Evolutionary conservation across 2,113 vertebrate species (phyloP), one percentile per base, ranked within the genome.

Genomic region (Phoxinus phoxinus): DNA sequence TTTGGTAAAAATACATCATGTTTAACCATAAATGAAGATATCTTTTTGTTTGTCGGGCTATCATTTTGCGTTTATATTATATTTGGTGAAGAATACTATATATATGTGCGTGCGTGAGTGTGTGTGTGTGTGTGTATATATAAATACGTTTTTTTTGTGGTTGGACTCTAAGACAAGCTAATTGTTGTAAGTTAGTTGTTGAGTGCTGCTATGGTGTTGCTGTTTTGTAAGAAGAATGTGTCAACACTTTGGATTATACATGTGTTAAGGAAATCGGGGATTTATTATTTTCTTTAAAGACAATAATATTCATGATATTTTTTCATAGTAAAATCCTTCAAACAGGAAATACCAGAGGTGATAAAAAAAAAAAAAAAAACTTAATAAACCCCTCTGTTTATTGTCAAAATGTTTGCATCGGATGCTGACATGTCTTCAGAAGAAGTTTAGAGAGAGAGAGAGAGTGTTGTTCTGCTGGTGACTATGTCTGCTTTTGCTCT

Each of bases 401-500:
- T 35, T 77, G 35, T 61, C 27, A 15, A 41, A 56, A 51, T 4
- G 7, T 51, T 13, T 15, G 8, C 58, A 13, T 27, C 6, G 21
- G 12, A 65, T 15, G 8, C 58, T 32, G 67, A 51, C 72, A 51
- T 27, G 21, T 41, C 44, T n/a, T 81, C 78, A 46, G 59, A 27
- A 9, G 19, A 65, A 82, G 69, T 76, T 71, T 41, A 75, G 35
- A 83, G 79, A 53, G 46, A 63, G 59, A 63, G 79, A 53, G 46
- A 51, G 56, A 63, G 44, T 83, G 72, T 46, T 67, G 65, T 65
- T 25, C 41, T 85, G 78, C 74, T 84, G 65, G 80, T 30, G 32
- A 84, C 69, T 84, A 79, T 25, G 32, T 80, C 56, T 86, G 46
- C 65, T 71, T 51, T 84, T 90, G 91, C 90, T 93, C 94, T 95